Evolutionary conservation across 2,888 invertebrate species (phyloP).

Genomic region (Crossocerus cetratus): DNA sequence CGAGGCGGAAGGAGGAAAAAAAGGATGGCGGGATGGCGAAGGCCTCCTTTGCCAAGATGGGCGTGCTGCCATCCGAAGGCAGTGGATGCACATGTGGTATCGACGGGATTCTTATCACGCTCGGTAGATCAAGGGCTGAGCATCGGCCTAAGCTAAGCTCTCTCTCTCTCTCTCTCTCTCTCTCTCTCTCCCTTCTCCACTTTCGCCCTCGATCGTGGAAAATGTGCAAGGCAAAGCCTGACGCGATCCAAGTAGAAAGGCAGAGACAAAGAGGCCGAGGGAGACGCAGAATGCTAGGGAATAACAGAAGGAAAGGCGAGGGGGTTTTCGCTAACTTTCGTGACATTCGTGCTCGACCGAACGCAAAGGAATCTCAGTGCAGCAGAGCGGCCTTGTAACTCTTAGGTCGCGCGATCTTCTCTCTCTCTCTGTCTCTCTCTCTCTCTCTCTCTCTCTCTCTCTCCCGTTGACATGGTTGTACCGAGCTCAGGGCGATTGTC

Average conservation of each 20-base stretch:
- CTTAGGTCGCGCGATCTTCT: slow-evolving; percentile 25
- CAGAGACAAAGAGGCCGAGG: neutral
- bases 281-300: too few relatives aligned
- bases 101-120: slow-evolving; percentile 43
- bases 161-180: slow-evolving; percentile 1
- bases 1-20: neutral
- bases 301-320: neutral
- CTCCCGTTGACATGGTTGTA: neutral
- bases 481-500: neutral
- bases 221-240: neutral
- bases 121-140: slow-evolving; percentile 52
- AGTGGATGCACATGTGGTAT: slow-evolving; percentile 21
- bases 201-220: neutral
- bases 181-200: neutral
- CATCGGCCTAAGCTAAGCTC: neutral
- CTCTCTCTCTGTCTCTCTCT: too few relatives aligned
- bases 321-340: slow-evolving; percentile 45
- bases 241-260: neutral
- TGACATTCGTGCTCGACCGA: slow-evolving; percentile 56
- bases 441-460: slow-evolving; percentile 9
- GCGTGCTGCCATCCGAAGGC: slow-evolving; percentile 8
- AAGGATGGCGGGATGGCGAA: neutral
- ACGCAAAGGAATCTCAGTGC: slow-evolving; percentile 40
- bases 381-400: slow-evolving; percentile 45
- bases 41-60: neutral